Percentiles rank a stretch among this genome's conserved stretches.
These are phyloP conservation scores for Trichopria drosophilae DNA, from an alignment of 2,888 invertebrate genomes.

Conservation along the genomic window DNA sequence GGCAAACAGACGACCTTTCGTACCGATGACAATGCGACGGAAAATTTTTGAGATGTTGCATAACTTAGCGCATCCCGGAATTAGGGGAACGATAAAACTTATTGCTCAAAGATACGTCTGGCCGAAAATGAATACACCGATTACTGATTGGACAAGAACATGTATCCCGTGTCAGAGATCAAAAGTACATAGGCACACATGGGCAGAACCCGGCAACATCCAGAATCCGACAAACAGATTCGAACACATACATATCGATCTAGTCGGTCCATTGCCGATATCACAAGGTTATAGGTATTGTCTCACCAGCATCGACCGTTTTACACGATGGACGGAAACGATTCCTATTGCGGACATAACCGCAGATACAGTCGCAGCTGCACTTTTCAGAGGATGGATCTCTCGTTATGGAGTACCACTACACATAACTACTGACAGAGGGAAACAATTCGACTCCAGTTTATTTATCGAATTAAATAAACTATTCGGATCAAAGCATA, in stretches of 20 bases:
- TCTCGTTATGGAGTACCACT: background rate
- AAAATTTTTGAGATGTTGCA: background rate
- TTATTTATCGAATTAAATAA: background rate
- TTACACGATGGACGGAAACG: background rate
- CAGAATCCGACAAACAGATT: no score
- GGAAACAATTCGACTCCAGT: background rate
- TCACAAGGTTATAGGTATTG: background rate
- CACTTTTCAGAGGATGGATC: background rate
- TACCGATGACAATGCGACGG: background rate
- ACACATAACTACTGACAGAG: background rate
- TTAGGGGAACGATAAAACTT: background rate
- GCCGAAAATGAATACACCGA: background rate
- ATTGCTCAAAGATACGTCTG: background rate
- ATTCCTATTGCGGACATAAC: background rate
- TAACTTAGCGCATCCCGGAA: background rate
- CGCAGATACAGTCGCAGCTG: background rate
- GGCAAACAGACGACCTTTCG: conserved; percentile 5
- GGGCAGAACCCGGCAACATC: no score
- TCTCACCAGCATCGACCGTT: background rate
- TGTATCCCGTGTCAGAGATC: conserved; percentile 1
- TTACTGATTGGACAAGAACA: background rate
- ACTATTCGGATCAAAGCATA: background rate
- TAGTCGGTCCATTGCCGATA: no score
- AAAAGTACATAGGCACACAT: no score
- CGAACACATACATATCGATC: no score